Conservation (phyloP, 2,888 invertebrate genomes). For the Subacronicta megacephala region DNA sequence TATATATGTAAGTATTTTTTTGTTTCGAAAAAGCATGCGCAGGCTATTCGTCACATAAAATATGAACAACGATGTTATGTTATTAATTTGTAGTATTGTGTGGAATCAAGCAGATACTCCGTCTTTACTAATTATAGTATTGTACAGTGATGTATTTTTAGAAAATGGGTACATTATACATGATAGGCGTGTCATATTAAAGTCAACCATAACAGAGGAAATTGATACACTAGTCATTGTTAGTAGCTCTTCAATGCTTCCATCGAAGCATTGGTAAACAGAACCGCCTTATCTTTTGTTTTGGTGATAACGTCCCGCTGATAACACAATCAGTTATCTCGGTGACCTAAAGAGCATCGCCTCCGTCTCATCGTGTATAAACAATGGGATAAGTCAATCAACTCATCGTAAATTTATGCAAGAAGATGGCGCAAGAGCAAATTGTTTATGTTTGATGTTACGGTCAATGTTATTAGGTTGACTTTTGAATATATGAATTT, state of each 20-base stretch:
- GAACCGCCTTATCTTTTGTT: slow-evolving; percentile 19
- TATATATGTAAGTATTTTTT: too few species aligned
- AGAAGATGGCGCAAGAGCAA: slow-evolving; percentile 8
- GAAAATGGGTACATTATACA: not conserved
- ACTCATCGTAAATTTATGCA: slow-evolving; percentile 11
- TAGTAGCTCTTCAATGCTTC: slow-evolving; percentile 19
- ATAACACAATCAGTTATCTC: slow-evolving; percentile 39
- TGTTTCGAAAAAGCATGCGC: too few species aligned
- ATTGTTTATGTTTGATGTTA: slow-evolving; percentile 12
- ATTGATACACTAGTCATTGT: slow-evolving; percentile 33
- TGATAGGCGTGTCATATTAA: slow-evolving; percentile 10
- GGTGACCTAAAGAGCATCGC: slow-evolving; percentile 19
- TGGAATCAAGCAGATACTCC: too few species aligned
- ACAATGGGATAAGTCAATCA: slow-evolving; percentile 38
- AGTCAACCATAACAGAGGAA: slow-evolving; percentile 21
- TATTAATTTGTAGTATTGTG: too few species aligned
- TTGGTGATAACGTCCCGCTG: slow-evolving; percentile 27
- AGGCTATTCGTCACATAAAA: too few species aligned
- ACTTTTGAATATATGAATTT: too few species aligned
- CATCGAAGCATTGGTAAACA: slow-evolving; percentile 3
- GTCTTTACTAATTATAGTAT: too few species aligned
- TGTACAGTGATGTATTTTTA: too few species aligned
- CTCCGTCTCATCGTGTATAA: slow-evolving; percentile 14
- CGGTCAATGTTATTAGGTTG: not conserved
- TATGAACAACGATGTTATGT: too few species aligned